phyloP scores from a whole-genome alignment of 2,113 vertebrate genomes.

The Tapirus terrestris region DNA sequence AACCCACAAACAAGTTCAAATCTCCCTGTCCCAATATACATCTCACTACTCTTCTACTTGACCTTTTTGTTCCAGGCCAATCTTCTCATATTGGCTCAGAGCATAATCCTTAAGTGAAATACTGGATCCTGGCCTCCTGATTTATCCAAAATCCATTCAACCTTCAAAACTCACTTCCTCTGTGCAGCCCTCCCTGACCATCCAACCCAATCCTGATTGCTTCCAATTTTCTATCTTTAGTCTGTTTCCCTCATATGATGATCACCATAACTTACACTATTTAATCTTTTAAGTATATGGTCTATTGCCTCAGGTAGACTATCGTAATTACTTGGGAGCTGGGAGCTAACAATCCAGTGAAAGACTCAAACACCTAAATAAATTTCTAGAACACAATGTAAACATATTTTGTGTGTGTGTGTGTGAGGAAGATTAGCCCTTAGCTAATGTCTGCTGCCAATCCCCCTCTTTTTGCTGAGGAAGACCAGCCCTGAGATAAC shows the following conservation, averaged over 20 bases:
- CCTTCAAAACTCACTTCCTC: neutral
- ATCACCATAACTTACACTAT: neutral
- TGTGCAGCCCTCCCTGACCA: neutral
- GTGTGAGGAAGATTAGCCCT: no score
- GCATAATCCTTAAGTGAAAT: neutral
- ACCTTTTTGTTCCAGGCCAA: neutral
- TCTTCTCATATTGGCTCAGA: neutral
- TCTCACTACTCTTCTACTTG: neutral
- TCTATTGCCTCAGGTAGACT: neutral
- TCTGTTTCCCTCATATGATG: neutral
- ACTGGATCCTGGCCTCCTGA: neutral
- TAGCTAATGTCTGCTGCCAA: no score
- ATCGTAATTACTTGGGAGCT: neutral
- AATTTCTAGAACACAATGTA: neutral
- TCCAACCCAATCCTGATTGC: neutral
- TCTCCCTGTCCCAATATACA: neutral
- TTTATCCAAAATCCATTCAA: neutral
- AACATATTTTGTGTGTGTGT: neutral
- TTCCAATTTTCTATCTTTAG: neutral
- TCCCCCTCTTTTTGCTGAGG: no score
- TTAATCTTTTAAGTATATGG: neutral
- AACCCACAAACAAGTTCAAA: neutral
- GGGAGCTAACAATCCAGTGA: neutral
- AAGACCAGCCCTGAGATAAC: no score
- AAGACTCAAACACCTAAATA: neutral